A percentile compares a stretch with the other conserved stretches of the same genome.
These are phyloP conservation scores for Nibea albiflora DNA, from an alignment of 2,113 vertebrate genomes.

Conservation along the genomic window DNA sequence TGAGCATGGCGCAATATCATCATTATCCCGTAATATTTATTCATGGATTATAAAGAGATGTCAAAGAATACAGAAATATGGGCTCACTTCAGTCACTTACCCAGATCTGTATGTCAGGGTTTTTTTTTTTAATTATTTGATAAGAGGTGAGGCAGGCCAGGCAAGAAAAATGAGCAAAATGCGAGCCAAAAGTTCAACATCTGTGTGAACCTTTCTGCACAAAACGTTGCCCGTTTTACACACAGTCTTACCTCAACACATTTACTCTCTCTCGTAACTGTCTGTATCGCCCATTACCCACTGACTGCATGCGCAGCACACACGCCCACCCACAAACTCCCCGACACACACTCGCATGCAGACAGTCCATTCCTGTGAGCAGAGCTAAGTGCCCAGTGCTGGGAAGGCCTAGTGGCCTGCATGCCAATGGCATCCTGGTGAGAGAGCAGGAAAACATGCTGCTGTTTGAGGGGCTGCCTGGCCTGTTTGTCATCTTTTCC, in stretches of 20 bases:
- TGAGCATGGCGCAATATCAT: slow-evolving; percentile 5
- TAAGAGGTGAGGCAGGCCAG: not conserved
- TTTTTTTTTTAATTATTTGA: not conserved
- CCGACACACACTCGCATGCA: slow-evolving; percentile 32
- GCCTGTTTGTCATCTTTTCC: slow-evolving; percentile 82
- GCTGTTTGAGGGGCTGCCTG: slow-evolving; percentile 72
- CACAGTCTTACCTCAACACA: not conserved
- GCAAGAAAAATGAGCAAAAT: not conserved
- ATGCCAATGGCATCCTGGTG: slow-evolving; percentile 74
- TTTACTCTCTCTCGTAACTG: slow-evolving; percentile 1
- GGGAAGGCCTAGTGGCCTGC: slow-evolving; percentile 70
- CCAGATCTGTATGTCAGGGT: not conserved
- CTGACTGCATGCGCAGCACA: slow-evolving; percentile 17
- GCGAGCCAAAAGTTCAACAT: not conserved
- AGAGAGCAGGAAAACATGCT: slow-evolving; percentile 78
- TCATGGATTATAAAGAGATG: slow-evolving; percentile 6
- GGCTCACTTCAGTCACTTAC: not conserved
- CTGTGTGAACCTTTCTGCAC: not conserved
- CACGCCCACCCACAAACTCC: slow-evolving; percentile 45
- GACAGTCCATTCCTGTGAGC: slow-evolving; percentile 42
- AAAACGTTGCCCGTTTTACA: not conserved
- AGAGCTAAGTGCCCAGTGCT: slow-evolving; percentile 61
- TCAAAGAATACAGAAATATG: slow-evolving; percentile 9
- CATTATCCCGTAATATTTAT: slow-evolving; percentile 31
- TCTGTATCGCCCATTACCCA: slow-evolving; percentile 19